Evolutionary conservation across 2,113 vertebrate species (phyloP).

Genomic region (Tiliqua scincoides): DNA sequence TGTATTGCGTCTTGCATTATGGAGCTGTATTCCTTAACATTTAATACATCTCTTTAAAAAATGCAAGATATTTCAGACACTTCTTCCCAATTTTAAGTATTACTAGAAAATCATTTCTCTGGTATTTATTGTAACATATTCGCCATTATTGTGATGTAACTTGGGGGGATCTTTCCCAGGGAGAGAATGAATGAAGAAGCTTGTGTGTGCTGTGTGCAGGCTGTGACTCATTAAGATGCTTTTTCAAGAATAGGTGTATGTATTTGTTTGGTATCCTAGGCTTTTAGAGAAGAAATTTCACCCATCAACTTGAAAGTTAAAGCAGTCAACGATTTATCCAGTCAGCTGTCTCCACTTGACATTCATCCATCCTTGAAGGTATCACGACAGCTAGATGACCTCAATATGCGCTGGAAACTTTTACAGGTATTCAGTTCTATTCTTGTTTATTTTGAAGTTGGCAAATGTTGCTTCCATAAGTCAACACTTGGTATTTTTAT

Average conservation of each 20-base stretch:
- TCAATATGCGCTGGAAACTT: constrained; percentile 95
- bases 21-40: too few species aligned
- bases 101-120: not conserved
- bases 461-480: not conserved
- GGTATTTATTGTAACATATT: not conserved
- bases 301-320: constrained; percentile 90
- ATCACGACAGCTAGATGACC: constrained; percentile 92
- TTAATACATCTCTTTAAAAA: not conserved
- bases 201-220: not conserved
- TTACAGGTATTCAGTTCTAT: constrained; percentile 82
- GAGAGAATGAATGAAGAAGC: not conserved
- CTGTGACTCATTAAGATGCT: constrained; percentile 17
- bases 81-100: not conserved
- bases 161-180: not conserved
- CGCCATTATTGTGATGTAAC: not conserved
- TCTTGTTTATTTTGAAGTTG: not conserved
- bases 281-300: constrained; percentile 90
- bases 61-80: not conserved
- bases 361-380: constrained; percentile 91
- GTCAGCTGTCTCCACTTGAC: constrained; percentile 90
- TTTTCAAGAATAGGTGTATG: not conserved
- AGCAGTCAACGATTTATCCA: constrained; percentile 89
- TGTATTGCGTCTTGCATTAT: too few species aligned
- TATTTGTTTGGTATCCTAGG: constrained; percentile 74
- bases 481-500: too few species aligned